phyloP scores from a whole-genome alignment of 1,140 invertebrate genomes.

The Laodelphax striatellus region DNA sequence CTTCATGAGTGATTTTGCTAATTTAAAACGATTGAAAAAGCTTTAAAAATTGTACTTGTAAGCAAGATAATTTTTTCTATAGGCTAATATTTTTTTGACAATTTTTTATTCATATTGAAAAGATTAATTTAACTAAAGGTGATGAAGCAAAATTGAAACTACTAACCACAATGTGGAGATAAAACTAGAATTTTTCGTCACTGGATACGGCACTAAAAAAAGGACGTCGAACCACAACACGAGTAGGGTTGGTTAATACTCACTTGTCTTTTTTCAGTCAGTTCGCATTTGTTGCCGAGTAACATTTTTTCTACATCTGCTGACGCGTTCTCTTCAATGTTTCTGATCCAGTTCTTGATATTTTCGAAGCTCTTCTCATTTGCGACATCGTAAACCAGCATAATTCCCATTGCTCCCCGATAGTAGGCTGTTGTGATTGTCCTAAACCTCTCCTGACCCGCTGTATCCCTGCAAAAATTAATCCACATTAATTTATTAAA shows the following conservation, averaged over 20 bases:
- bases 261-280: conserved; percentile 81
- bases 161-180: conserved; percentile 5
- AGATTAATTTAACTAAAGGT: too few species aligned
- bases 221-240: too few species aligned
- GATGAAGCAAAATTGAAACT: too few species aligned
- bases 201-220: background rate
- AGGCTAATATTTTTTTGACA: too few species aligned
- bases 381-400: conserved; percentile 97
- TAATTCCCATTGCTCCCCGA: conserved; percentile 97
- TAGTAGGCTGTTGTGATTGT: conserved; percentile 98
- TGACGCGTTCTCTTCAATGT: conserved; percentile 94
- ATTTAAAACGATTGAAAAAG: too few species aligned
- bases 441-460: conserved; percentile 91
- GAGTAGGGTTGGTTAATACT: background rate
- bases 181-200: too few species aligned
- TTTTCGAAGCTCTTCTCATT: conserved; percentile 98
- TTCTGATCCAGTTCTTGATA: conserved; percentile 97
- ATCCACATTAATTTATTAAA: too few species aligned
- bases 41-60: too few species aligned
- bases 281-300: conserved; percentile 89
- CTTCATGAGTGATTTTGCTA: too few species aligned
- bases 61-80: too few species aligned
- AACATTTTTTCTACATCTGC: conserved; percentile 94
- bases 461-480: conserved; percentile 66
- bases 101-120: too few species aligned